Percentiles rank a stretch among this genome's conserved stretches.
Evolutionary conservation across 2,113 vertebrate genomes (phyloP).

Genomic region (Sinocyclocheilus maitianheensis): DNA sequence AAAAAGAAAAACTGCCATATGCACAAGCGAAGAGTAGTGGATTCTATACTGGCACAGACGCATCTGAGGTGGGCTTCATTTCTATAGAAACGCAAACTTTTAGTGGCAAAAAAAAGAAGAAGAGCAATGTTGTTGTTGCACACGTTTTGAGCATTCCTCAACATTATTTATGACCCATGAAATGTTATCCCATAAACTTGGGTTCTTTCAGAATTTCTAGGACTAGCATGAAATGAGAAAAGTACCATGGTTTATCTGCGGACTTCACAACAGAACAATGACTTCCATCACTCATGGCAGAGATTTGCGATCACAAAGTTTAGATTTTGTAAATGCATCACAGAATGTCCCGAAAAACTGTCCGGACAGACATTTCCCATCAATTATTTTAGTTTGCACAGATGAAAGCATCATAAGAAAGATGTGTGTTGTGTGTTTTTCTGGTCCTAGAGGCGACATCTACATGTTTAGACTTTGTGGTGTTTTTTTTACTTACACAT

Average conservation of each 20-base stretch:
- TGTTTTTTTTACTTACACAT: background rate
- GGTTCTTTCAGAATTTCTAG: slow-evolving; percentile 41
- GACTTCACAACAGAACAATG: slow-evolving; percentile 28
- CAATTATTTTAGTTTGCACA: background rate
- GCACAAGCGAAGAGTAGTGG: slow-evolving; percentile 41
- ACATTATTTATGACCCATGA: slow-evolving; percentile 18
- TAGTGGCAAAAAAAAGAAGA: slow-evolving; percentile 4
- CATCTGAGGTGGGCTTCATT: slow-evolving; percentile 7
- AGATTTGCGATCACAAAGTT: slow-evolving; percentile 16
- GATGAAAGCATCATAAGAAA: background rate
- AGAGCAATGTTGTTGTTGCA: slow-evolving; percentile 44
- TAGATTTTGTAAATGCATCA: background rate
- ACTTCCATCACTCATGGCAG: slow-evolving; percentile 4
- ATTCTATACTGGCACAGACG: slow-evolving; percentile 30
- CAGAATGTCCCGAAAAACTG: background rate
- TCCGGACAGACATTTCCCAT: background rate
- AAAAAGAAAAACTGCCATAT: slow-evolving; percentile 59
- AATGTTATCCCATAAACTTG: background rate
- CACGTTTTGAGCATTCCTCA: slow-evolving; percentile 44
- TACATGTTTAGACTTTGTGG: background rate
- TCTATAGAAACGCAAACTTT: slow-evolving; percentile 38
- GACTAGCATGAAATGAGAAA: slow-evolving; percentile 48
- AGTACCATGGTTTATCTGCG: slow-evolving; percentile 38
- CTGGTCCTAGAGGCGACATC: background rate
- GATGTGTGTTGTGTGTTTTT: background rate